Conservation (phyloP, 1,140 invertebrate genomes). For the Druon quercuslanigerum region DNA sequence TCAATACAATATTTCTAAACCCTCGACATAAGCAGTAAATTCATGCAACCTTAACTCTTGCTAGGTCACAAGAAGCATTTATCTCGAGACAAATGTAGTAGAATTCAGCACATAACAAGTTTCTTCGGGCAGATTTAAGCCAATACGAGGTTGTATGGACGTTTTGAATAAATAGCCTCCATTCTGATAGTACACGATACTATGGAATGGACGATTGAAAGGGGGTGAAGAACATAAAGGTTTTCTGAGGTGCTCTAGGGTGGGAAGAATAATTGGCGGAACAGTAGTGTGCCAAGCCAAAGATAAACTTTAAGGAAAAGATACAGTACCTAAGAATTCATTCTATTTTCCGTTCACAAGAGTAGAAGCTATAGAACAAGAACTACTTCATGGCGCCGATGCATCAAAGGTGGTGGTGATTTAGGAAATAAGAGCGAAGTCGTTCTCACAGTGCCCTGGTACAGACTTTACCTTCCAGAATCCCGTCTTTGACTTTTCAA, state of each 20-base stretch:
- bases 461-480: too few relatives aligned
- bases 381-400: conserved; percentile 54
- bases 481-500: too few relatives aligned
- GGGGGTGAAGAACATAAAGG: background rate
- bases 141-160: conserved; percentile 9
- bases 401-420: conserved; percentile 60
- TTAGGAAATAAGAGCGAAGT: conserved; percentile 46
- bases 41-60: conserved; percentile 14
- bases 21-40: background rate
- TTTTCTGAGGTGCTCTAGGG: background rate
- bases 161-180: conserved; percentile 14
- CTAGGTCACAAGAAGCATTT: background rate
- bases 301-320: conserved; percentile 33
- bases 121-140: conserved; percentile 9
- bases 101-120: conserved; percentile 18
- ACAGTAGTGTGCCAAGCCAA: conserved; percentile 30
- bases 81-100: conserved; percentile 21
- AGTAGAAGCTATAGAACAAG: conserved; percentile 48
- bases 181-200: background rate
- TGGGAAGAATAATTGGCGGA: conserved; percentile 1
- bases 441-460: too few relatives aligned
- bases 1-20: too few relatives aligned
- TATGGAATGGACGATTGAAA: background rate
- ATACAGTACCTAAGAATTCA: conserved; percentile 39
- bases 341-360: conserved; percentile 47